A percentile compares a stretch with the other conserved stretches of the same genome.
These are phyloP conservation scores for Pogona vitticeps DNA, from an alignment of 2,113 vertebrate genomes.

Conservation along the genomic window DNA sequence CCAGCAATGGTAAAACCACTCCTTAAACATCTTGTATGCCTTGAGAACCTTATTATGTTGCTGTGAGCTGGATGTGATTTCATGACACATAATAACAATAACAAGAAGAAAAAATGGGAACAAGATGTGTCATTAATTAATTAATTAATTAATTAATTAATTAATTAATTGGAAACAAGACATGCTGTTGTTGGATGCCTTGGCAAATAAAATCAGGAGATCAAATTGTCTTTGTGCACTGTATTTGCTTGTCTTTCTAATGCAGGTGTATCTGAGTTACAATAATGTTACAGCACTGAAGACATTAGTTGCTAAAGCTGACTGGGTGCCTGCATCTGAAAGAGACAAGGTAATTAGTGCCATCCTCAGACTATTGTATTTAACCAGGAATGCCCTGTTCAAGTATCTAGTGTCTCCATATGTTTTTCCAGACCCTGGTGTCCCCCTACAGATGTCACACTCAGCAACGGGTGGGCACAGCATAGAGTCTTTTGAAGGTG, in stretches of 20 bases:
- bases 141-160: no score
- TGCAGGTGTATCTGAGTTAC: slow-evolving; percentile 95
- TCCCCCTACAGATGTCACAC: background rate
- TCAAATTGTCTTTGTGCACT: background rate
- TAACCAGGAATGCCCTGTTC: background rate
- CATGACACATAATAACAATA: no score
- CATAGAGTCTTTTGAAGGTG: no score
- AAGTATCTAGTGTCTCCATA: background rate
- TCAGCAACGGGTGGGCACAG: no score
- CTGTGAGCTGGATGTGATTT: no score
- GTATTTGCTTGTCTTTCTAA: background rate
- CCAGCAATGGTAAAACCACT: no score
- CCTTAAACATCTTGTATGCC: no score
- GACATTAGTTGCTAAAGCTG: slow-evolving; percentile 84
- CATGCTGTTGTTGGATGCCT: background rate
- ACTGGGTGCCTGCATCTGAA: slow-evolving; percentile 88
- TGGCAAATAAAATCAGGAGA: background rate
- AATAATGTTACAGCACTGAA: slow-evolving; percentile 95
- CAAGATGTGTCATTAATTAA: no score
- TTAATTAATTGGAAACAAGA: background rate
- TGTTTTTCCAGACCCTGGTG: background rate
- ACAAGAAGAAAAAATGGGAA: no score
- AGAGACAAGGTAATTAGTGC: slow-evolving; percentile 82
- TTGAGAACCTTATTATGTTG: no score
- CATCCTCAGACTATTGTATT: background rate